Evolutionary conservation across 2,113 vertebrate species (phyloP).

Genomic region (Ariopsis seemanni): DNA sequence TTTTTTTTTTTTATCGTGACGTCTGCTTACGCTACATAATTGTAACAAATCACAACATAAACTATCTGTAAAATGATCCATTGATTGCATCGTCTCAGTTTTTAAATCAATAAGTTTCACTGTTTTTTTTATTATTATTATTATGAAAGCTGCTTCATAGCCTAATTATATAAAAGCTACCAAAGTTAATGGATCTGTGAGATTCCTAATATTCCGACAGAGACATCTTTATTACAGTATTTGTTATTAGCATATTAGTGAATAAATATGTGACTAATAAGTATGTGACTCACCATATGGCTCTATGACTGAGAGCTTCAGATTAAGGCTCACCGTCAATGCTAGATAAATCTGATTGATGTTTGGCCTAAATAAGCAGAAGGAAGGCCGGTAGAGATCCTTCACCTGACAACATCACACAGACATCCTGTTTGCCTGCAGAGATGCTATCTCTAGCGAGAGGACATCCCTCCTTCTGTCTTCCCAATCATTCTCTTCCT

Average conservation of each 20-base stretch:
- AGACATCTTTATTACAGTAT: not conserved
- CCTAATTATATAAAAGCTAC: not conserved
- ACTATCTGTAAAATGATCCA: not conserved
- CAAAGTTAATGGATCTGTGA: not conserved
- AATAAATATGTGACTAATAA: not conserved
- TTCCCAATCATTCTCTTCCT: constrained; percentile 21
- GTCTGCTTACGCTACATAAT: constrained; percentile 7
- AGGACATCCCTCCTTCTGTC: constrained; percentile 18
- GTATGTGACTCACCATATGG: constrained; percentile 7
- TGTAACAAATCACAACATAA: not conserved
- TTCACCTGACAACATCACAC: constrained; percentile 43
- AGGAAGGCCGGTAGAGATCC: constrained; percentile 36
- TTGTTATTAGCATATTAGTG: too few species aligned
- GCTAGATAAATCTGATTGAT: constrained; percentile 17
- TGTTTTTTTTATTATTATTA: not conserved
- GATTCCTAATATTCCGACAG: not conserved
- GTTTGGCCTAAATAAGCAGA: constrained; percentile 40
- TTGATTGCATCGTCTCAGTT: not conserved
- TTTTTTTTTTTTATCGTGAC: not conserved
- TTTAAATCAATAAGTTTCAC: not conserved
- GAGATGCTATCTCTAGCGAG: constrained; percentile 42
- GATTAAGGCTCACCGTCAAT: not conserved
- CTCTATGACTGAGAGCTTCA: not conserved
- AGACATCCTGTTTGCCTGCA: constrained; percentile 46
- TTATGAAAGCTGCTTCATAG: not conserved